Conservation (phyloP, 2,113 vertebrate genomes). For the Hassar affinis region DNA sequence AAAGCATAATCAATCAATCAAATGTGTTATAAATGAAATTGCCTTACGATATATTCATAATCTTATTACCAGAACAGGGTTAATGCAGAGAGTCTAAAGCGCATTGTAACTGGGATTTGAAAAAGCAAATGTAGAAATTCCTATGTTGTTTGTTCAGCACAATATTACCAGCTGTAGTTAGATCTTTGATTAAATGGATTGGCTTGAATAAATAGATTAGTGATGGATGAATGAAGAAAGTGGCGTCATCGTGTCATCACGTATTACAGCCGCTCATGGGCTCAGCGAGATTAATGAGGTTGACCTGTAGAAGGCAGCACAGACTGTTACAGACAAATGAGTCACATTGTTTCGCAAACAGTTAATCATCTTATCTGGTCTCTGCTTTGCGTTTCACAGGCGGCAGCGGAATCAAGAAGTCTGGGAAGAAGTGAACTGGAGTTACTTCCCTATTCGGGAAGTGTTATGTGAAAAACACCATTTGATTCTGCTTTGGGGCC, state of each 20-base stretch:
- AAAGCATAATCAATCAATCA: not conserved
- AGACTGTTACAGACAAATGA: not conserved
- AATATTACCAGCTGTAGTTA: not conserved
- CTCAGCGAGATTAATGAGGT: not conserved
- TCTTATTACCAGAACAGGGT: not conserved
- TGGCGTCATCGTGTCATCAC: not conserved
- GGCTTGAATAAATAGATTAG: not conserved
- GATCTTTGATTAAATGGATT: not conserved
- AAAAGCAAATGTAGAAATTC: too few species aligned
- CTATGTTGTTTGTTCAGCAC: too few species aligned
- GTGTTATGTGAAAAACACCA: not conserved
- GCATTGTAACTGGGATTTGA: not conserved
- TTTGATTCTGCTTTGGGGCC: conserved; percentile 17
- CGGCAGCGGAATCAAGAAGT: conserved; percentile 92
- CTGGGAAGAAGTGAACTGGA: conserved; percentile 86
- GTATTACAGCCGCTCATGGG: not conserved
- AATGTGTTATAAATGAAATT: not conserved
- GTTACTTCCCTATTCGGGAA: not conserved
- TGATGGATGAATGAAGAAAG: not conserved
- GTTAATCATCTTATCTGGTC: not conserved
- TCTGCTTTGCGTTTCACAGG: conserved; percentile 63
- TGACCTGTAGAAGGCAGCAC: conserved; percentile 14
- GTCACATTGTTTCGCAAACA: not conserved
- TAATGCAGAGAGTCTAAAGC: not conserved
- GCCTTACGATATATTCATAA: not conserved